Base-by-base conservation (phyloP, 2,888 invertebrate species). In the Coenonympha glycerion region DNA sequence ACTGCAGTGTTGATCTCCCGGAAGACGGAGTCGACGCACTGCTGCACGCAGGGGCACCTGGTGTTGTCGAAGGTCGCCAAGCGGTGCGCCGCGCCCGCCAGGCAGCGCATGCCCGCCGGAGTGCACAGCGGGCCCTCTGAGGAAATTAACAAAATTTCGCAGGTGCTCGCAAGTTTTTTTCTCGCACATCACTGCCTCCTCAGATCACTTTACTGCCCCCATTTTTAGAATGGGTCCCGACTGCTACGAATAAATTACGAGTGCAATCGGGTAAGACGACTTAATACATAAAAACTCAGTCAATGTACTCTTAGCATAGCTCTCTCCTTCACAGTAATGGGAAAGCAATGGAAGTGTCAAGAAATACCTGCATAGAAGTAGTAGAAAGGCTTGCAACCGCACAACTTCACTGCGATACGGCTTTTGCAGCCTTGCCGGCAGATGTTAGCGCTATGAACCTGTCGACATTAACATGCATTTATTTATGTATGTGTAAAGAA, bases 331-430 rank as follows among this genome's bases (percentile, higher is more conserved):
- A 3, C 26, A 8, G 8, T 26, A 8, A 2, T 2, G 9, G 26
- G 5, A 9, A 6, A 9, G 9, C 5, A 26, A 26, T 15, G 31
- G 6, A 31, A n/a, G 3, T 18, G 4, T 8, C 15, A 8, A 2
- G n/a, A 11, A 21, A 8, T 71, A 88, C 90, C 85, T 61, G 88
- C 83, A 59, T 87, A 87, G 45, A 86, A 82, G 57, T 91, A 90
- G 62, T 90, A 91, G 56, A 89, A 90, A 0, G 91, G 91, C 19
- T 78, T 80, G 62, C 91, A 91, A 1, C 88, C 88, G 57, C 91
- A 91, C 3, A 86, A 61, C 39, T 86, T 69, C 33, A 87, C 49
- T 0, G 89, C 87, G 6, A 89, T 54, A 21, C 72, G 69, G 58
- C 88, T 88, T 8, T 91, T 73, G 60, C 91, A 92, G 0, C 83